Base-by-base conservation (phyloP, 2,797 vertebrate genomes). In the Simalia tracyae region DNA sequence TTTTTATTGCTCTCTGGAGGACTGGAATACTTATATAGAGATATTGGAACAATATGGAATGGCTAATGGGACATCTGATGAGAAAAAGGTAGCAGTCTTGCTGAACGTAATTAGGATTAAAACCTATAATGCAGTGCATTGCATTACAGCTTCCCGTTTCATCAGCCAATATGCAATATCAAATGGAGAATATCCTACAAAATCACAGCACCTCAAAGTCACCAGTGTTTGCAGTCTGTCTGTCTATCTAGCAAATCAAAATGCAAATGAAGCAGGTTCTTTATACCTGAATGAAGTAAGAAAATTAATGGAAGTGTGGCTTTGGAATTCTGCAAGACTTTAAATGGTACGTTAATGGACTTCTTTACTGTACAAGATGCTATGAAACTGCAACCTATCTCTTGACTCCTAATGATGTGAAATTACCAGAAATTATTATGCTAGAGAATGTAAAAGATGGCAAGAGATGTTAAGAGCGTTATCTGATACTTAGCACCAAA, bases 51-150 rank as follows among this genome's bases (percentile, higher is more conserved):
- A 90, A 84, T 84, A 91, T 91, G 54, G 31, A 87, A 46, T 60
- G 26, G 63, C 54, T 87, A 72, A 90, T 90, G 57, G 72, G 59
- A 84, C 63, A 63, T 87, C 90, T 72, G 50, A 87, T 68, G 54
- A 91, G 61, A 72, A 91, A 86, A 91, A 59, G n/a, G 31, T 68
- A 26, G 54, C 64, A 87, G 31, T 72, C 85, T 72, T 87, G 64
- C 50, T 87, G 50, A 87, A 76, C 26, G 28, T 91, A 91, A 91
- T 86, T 91, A 54, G 84, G 31, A 68, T 68, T 86, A 86, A 66
- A 91, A 68, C 54, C 84, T 72, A 28, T 86, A 91, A 66, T 86
- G 66, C 86, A 91, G 36, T 87, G 85, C 31, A 57, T 68, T 54
- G 4, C 28, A 86, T 56, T 68, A 59, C 50, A 68, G 50, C 84